These are phyloP conservation scores for Scaptomyza polygonia DNA, from an alignment of 2,888 invertebrate species.

Conservation along the genomic window DNA sequence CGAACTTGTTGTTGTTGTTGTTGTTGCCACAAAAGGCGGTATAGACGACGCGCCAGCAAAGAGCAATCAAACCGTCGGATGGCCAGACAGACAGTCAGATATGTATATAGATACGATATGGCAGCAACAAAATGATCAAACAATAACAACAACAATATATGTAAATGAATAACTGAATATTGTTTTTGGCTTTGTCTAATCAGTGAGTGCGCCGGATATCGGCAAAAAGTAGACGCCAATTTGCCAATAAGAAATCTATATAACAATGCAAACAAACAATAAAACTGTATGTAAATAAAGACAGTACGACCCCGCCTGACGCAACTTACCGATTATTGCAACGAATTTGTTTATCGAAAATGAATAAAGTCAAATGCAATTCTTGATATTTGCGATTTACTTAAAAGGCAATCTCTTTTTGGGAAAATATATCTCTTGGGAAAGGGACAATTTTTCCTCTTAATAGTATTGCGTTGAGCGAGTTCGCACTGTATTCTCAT, in stretches of 20 bases:
- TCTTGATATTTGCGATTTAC: too few relatives aligned
- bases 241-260: neutral
- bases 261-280: neutral
- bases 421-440: too few relatives aligned
- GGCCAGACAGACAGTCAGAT: conserved; percentile 21
- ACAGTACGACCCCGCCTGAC: too few relatives aligned
- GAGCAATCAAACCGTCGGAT: conserved; percentile 9
- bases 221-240: conserved; percentile 8
- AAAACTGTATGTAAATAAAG: neutral
- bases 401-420: too few relatives aligned
- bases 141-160: neutral
- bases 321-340: too few relatives aligned
- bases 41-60: conserved; percentile 28
- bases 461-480: too few relatives aligned
- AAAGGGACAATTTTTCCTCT: too few relatives aligned
- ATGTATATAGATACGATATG: too few relatives aligned
- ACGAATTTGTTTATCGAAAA: too few relatives aligned
- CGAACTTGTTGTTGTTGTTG: conserved; percentile 64
- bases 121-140: neutral
- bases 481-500: neutral
- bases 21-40: conserved; percentile 56
- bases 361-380: too few relatives aligned
- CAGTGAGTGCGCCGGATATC: conserved; percentile 31
- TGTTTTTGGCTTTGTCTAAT: conserved; percentile 17
- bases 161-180: neutral